Conservation (phyloP, 2,888 invertebrate species). For the Ellobium chinense region DNA sequence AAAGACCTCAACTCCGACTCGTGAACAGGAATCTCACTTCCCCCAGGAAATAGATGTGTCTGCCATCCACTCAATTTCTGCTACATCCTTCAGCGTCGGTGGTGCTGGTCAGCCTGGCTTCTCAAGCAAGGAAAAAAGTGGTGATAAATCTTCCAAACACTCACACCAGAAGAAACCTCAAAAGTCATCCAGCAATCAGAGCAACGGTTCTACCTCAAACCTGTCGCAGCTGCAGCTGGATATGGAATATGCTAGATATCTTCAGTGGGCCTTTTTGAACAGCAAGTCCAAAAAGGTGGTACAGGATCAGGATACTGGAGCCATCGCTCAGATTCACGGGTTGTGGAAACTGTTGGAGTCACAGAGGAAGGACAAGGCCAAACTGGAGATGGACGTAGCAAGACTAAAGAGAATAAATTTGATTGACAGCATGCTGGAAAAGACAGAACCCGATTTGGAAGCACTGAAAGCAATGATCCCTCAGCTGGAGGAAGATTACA, state of each 20-base stretch:
- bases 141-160: not conserved
- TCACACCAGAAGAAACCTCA: not conserved
- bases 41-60: conserved; percentile 66
- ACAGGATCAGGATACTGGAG: conserved; percentile 68
- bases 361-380: conserved; percentile 57
- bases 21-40: conserved; percentile 50
- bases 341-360: conserved; percentile 66
- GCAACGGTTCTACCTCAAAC: conserved; percentile 22
- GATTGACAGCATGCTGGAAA: conserved; percentile 65
- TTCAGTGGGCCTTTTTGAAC: conserved; percentile 68
- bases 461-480: conserved; percentile 60
- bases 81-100: conserved; percentile 36
- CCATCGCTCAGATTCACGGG: conserved; percentile 68
- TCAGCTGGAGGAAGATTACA: conserved; percentile 60
- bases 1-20: conserved; percentile 69
- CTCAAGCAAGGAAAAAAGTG: not conserved
- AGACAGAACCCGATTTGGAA: conserved; percentile 49
- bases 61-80: conserved; percentile 65
- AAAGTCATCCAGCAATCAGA: conserved; percentile 34
- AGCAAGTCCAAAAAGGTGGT: conserved; percentile 59
- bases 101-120: not conserved
- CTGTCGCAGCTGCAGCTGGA: conserved; percentile 60
- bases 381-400: conserved; percentile 58
- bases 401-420: conserved; percentile 61
- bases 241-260: conserved; percentile 62